A percentile compares a stretch with the other conserved stretches of the same genome.
Conservation (phyloP, 2,888 invertebrate genomes). For the Elegia similella region DNA sequence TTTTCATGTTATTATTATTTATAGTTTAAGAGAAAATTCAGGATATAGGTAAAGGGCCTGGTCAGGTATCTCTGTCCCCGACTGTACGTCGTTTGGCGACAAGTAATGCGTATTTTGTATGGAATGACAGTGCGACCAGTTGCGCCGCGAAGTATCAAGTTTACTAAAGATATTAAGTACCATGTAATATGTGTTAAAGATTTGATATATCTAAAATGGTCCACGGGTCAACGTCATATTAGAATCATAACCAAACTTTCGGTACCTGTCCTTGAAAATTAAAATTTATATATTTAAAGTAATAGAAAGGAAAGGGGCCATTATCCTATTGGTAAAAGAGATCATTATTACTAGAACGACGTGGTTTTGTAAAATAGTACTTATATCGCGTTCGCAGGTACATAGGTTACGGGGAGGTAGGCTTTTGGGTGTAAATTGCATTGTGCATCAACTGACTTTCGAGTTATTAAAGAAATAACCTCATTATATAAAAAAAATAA, state of each 20-base stretch:
- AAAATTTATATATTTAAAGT: neutral
- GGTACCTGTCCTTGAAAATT: conserved; percentile 16
- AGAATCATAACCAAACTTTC: neutral
- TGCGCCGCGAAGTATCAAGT: too few relatives aligned
- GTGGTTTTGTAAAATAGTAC: conserved; percentile 13
- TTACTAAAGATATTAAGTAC: too few relatives aligned
- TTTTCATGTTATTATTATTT: too few relatives aligned
- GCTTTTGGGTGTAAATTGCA: neutral
- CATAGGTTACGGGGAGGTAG: neutral
- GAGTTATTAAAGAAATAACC: too few relatives aligned
- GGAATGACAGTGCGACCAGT: too few relatives aligned
- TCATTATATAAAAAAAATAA: too few relatives aligned
- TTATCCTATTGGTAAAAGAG: conserved; percentile 1
- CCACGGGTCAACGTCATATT: neutral
- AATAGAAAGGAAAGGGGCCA: conserved; percentile 5
- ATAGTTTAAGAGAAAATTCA: too few relatives aligned
- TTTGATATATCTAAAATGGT: neutral
- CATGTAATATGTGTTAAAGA: neutral
- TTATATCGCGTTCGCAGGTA: conserved; percentile 7
- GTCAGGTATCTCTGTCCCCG: too few relatives aligned
- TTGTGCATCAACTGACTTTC: conserved; percentile 13
- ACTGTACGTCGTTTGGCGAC: too few relatives aligned
- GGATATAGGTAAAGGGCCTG: too few relatives aligned
- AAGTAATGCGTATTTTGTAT: too few relatives aligned
- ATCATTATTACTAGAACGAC: neutral